These are phyloP conservation scores for Perizoma affinitatum DNA, from an alignment of 2,888 invertebrate genomes.

Conservation along the genomic window DNA sequence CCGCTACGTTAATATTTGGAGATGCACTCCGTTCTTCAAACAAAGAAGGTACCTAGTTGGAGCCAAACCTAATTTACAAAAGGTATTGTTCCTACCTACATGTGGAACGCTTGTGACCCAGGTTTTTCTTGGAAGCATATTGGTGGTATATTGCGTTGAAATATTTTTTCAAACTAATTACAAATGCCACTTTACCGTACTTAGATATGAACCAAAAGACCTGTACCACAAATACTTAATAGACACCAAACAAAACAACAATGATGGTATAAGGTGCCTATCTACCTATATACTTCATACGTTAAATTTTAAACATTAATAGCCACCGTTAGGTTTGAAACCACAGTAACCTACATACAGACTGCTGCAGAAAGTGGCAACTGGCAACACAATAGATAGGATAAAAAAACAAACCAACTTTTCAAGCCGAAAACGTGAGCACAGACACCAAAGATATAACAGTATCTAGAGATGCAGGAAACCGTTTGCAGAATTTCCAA, in stretches of 20 bases:
- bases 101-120: slow-evolving; percentile 10
- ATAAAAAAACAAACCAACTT: slow-evolving; percentile 42
- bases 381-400: slow-evolving; percentile 33
- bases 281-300: too few relatives aligned
- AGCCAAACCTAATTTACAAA: slow-evolving; percentile 69
- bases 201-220: too few relatives aligned
- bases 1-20: slow-evolving; percentile 69
- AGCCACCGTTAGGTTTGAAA: slow-evolving; percentile 40
- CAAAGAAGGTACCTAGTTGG: slow-evolving; percentile 42
- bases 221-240: too few relatives aligned
- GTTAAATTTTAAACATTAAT: background rate
- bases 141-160: too few relatives aligned
- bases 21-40: slow-evolving; percentile 65
- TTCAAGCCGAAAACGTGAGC: slow-evolving; percentile 17
- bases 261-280: too few relatives aligned
- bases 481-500: slow-evolving; percentile 7
- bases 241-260: too few relatives aligned
- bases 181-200: too few relatives aligned
- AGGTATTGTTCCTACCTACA: slow-evolving; percentile 22
- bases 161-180: too few relatives aligned
- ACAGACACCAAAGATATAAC: background rate
- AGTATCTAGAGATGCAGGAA: slow-evolving; percentile 11
- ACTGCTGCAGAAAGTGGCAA: slow-evolving; percentile 40
- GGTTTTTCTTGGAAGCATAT: too few relatives aligned
- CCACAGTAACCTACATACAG: slow-evolving; percentile 52